Evolutionary conservation across 2,113 vertebrate genomes (phyloP).

Genomic region (Pterocles orientalis): DNA sequence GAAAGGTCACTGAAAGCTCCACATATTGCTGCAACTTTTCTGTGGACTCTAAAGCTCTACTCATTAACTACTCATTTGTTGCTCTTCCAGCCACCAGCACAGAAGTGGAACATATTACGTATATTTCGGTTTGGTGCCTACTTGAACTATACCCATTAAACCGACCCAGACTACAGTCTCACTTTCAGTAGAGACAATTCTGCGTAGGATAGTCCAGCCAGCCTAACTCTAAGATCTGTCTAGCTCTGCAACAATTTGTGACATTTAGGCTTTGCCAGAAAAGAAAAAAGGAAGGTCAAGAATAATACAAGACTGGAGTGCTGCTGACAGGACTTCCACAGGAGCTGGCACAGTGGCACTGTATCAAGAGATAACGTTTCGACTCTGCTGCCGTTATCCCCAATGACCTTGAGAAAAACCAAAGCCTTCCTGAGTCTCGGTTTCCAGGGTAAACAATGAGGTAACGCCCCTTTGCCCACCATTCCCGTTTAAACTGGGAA

Average conservation of each 20-base stretch:
- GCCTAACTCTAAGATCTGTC: background rate
- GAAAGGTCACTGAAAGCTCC: background rate
- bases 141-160: background rate
- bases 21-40: background rate
- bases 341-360: background rate
- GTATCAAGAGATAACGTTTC: background rate
- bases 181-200: background rate
- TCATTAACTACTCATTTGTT: background rate
- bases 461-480: background rate
- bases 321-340: background rate
- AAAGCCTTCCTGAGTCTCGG: background rate
- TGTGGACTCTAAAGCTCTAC: background rate
- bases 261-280: slow-evolving; percentile 12
- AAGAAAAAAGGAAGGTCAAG: background rate
- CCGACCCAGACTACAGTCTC: background rate
- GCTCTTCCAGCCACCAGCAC: background rate
- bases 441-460: background rate
- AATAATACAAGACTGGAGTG: background rate
- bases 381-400: background rate
- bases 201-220: background rate
- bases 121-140: background rate
- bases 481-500: background rate
- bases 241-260: background rate
- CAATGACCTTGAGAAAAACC: background rate
- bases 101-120: background rate